A percentile compares a stretch with the other conserved stretches of the same genome.
These are phyloP conservation scores for Taeniopygia guttata DNA, from an alignment of 2,797 vertebrate species.

Conservation along the genomic window DNA sequence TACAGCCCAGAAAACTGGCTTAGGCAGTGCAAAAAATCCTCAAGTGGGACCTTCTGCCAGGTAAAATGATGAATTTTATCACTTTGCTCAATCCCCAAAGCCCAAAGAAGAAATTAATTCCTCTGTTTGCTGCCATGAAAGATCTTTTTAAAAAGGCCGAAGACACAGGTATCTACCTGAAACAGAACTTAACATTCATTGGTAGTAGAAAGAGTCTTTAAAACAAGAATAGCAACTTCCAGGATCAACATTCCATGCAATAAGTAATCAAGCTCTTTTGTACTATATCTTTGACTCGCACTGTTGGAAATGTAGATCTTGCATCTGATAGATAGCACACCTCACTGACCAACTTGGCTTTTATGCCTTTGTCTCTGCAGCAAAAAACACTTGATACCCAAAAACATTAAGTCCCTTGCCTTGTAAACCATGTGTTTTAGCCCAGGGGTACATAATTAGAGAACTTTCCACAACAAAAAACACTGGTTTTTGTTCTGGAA, in stretches of 20 bases:
- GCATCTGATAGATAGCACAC: not conserved
- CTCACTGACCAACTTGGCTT: not conserved
- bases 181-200: not conserved
- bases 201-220: not conserved
- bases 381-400: not conserved
- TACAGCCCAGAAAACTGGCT: not conserved
- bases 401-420: not conserved
- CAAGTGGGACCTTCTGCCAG: not conserved
- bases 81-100: rapidly evolving
- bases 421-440: not conserved
- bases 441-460: not conserved
- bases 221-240: not conserved
- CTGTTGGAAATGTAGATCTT: not conserved
- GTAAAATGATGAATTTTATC: not conserved
- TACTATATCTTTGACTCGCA: not conserved
- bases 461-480: not conserved
- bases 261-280: not conserved
- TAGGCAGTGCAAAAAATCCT: not conserved
- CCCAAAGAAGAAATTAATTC: not conserved
- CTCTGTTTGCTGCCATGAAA: not conserved
- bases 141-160: not conserved
- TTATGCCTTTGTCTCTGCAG: not conserved
- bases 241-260: not conserved
- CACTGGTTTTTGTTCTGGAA: not conserved
- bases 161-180: not conserved